phyloP scores from a whole-genome alignment of 2,113 vertebrate species.

The Notarius lentiginosus region DNA sequence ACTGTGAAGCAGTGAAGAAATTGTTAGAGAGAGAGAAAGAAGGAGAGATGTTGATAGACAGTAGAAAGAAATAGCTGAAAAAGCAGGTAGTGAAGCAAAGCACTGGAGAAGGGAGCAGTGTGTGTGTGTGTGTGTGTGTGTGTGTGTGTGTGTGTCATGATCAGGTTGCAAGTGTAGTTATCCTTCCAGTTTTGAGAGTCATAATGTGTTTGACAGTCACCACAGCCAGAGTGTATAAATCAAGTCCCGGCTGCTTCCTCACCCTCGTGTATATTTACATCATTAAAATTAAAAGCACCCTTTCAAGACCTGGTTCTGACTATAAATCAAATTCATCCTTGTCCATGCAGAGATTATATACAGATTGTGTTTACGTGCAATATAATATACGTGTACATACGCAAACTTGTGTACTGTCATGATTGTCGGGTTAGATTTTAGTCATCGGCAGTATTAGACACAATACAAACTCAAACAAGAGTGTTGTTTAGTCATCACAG shows the following conservation, averaged over 20 bases:
- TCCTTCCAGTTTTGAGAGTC: constrained; percentile 8
- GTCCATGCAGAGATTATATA: not conserved
- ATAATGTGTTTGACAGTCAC: constrained; percentile 28
- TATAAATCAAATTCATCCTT: constrained; percentile 63
- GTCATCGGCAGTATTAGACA: not conserved
- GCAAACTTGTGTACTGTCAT: not conserved
- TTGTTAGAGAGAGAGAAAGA: constrained; percentile 26
- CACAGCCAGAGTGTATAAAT: constrained; percentile 60
- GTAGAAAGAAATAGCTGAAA: constrained; percentile 33
- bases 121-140: constrained; percentile 26
- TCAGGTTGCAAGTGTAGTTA: not conserved
- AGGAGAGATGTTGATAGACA: not conserved
- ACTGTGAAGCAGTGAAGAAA: constrained; percentile 8
- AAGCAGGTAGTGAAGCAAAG: constrained; percentile 47
- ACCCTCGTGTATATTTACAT: constrained; percentile 64
- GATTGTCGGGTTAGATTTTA: constrained; percentile 18
- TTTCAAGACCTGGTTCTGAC: constrained; percentile 55
- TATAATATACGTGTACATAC: constrained; percentile 13
- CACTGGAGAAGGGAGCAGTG: constrained; percentile 7
- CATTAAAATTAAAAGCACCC: constrained; percentile 68
- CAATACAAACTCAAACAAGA: constrained; percentile 27
- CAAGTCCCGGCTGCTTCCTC: constrained; percentile 59
- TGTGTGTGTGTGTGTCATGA: constrained; percentile 30
- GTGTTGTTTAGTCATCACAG: constrained; percentile 36
- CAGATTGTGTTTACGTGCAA: not conserved